Evolutionary conservation across 2,797 vertebrate genomes (phyloP), one percentile per base, ranked within the genome.

Genomic region (Mallotus villosus): DNA sequence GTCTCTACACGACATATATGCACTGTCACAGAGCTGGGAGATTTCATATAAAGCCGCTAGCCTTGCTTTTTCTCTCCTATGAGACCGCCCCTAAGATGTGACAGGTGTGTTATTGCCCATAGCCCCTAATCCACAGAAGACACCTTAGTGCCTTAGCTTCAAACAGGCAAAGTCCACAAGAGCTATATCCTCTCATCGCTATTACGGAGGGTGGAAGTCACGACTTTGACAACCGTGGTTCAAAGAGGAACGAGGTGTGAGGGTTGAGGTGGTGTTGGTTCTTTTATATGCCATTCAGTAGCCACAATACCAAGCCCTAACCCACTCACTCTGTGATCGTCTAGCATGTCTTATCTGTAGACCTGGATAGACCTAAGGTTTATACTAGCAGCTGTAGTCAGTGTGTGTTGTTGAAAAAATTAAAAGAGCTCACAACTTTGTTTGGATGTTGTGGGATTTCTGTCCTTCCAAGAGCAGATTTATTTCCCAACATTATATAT

Each of bases 41-140:
- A 25, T 49, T 49, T 11, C 51, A 66, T 66, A 66, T 27, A 51
- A 17, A 27, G 27, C 61, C 61, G 1, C 62, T 4, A 17, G 8
- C 16, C n/a, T 63, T 37, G 32, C 11, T 12, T 41, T 12, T 16
- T 37, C 14, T 11, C 24, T 19, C 41, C 12, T 24, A 66, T 49
- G 37, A 3, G 37, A 49, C 21, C 49, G 51, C 16, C n/a, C 46
- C 41, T 51, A 4, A 27, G 16, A 16, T 16, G 16, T 46, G 41
- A 66, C 64, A 66, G 41, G 41, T 65, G 37, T 49, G 41, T 65
- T 65, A 46, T 49, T 46, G 41, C 34, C n/a, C 24, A 14, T 14
- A 49, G 22, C 24, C 24, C 24, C 37, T 65, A 24, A 49, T 49
- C 63, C n/a, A 24, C 51, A 17, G 51, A 55, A 55, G 17, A 55